Evolutionary conservation across 2,797 vertebrate species (phyloP), one percentile per base, ranked within the genome.

Genomic region (Buceros bicornis): DNA sequence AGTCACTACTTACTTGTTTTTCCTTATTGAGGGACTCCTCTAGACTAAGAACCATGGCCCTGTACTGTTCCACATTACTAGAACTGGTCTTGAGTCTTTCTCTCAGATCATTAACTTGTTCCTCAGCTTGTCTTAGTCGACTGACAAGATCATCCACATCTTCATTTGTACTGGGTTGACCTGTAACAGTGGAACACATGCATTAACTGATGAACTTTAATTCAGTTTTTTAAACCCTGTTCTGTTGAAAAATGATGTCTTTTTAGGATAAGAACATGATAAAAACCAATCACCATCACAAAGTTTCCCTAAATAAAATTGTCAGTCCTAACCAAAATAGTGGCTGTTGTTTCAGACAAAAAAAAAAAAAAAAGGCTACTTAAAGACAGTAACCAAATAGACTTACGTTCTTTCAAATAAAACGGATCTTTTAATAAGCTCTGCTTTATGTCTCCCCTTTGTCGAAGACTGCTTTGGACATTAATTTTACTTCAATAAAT

Each of bases 11-110:
- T 89, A 99, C 99, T 98, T 99, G 99, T 91, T 99, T 99, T 95
- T 99, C 99, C 89, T 98, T 99, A 65, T 99, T 98, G 65, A 99
- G 98, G 2, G 99, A 99, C 76, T 99, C 99, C 96, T 99, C 99
- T 87, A 99, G 98, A 87, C 98, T 99, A 77, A 99, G 98, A 85
- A 98, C 99, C 99, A 99, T 99, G 89, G 98, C 96, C 90, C 98
- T 98, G 93, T 99, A 99, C 90, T 99, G 99, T 69, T 99, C 99
- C 96, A 99, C 98, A 84, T 98, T 99, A 96, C 98, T 98, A 13
- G 98, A 98, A 74, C 97, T 96, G 26, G 97, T 98, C 91, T 98
- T 98, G 51, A 99, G 98, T 73, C 98, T 98, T 85, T 99, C 99
- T 25, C 97, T 97, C 57, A 99, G 96, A 95, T 99, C 99, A 89